Evolutionary conservation across 2,888 invertebrate species (phyloP).

Genomic region (Tipula vernalis): DNA sequence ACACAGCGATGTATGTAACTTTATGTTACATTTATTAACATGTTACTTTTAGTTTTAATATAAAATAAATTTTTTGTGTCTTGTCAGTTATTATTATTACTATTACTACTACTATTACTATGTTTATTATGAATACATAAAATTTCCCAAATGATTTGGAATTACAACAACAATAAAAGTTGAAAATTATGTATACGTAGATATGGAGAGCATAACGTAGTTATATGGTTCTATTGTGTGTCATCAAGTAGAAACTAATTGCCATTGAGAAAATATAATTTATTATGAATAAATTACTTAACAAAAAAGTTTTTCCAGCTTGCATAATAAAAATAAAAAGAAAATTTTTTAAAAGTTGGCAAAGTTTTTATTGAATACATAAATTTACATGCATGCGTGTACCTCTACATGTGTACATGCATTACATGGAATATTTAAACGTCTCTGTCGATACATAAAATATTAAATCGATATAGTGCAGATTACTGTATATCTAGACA

Average conservation of each 20-base stretch:
- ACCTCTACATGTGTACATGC: neutral
- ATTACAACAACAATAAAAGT: neutral
- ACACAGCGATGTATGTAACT: neutral
- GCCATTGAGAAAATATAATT: conserved; percentile 4
- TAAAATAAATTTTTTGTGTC: neutral
- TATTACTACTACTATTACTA: neutral
- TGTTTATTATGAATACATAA: neutral
- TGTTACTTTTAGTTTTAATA: neutral
- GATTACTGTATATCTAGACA: neutral
- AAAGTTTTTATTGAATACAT: neutral
- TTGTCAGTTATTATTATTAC: neutral
- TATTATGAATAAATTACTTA: neutral
- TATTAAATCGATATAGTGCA: neutral
- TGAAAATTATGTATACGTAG: neutral
- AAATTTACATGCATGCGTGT: neutral
- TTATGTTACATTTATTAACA: neutral
- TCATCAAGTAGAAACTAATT: neutral
- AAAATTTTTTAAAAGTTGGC: neutral
- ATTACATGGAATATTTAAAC: neutral
- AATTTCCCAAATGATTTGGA: neutral
- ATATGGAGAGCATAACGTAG: neutral
- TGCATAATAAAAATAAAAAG: neutral
- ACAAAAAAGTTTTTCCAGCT: neutral
- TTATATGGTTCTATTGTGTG: neutral
- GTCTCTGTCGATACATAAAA: neutral